phyloP scores from a whole-genome alignment of 2,113 vertebrate species.

The Rhinogobius similis region DNA sequence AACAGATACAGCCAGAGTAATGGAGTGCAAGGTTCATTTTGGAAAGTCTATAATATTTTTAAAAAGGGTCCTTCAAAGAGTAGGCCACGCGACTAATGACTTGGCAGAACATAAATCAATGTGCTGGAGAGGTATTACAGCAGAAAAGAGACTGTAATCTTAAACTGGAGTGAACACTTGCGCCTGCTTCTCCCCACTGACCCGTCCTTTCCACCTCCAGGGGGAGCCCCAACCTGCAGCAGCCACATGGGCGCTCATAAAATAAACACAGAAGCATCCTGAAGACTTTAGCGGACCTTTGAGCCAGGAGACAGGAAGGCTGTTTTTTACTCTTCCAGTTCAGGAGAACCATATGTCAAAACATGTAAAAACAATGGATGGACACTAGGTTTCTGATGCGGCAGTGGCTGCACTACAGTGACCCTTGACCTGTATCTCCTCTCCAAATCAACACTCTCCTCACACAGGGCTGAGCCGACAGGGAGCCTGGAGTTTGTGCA shows the following conservation, averaged over 20 bases:
- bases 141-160: conserved; percentile 34
- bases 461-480: conserved; percentile 51
- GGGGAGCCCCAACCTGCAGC: conserved; percentile 56
- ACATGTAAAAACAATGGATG: conserved; percentile 11
- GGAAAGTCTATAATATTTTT: not conserved
- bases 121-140: conserved; percentile 2
- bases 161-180: conserved; percentile 37
- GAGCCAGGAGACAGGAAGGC: conserved; percentile 41
- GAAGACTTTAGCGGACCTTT: conserved; percentile 72
- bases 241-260: conserved; percentile 62
- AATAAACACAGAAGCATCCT: conserved; percentile 69
- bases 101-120: not conserved
- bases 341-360: conserved; percentile 28
- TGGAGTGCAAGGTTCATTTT: not conserved
- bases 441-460: conserved; percentile 68
- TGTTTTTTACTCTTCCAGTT: conserved; percentile 41
- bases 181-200: conserved; percentile 1
- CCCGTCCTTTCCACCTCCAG: conserved; percentile 51
- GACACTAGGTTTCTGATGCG: conserved; percentile 46
- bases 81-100: conserved; percentile 1
- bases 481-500: conserved; percentile 71
- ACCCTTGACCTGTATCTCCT: conserved; percentile 59
- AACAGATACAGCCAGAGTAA: not conserved
- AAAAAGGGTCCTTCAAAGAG: not conserved
- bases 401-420: conserved; percentile 37